Percentiles rank a stretch among this genome's conserved stretches.
Evolutionary conservation across 2,113 vertebrate genomes (phyloP).

Genomic region (Marmota flaviventris): DNA sequence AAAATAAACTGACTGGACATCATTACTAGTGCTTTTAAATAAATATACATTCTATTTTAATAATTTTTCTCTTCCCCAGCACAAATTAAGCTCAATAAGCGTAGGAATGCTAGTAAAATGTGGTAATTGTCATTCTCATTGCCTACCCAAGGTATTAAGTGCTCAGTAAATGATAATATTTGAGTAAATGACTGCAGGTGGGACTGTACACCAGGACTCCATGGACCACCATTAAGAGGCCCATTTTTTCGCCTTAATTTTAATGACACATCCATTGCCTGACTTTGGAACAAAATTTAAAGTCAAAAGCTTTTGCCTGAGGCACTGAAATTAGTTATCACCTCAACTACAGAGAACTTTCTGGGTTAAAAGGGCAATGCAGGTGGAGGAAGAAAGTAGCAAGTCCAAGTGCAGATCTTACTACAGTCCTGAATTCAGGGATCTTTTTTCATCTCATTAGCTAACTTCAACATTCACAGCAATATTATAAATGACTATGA

Average conservation of each 20-base stretch:
- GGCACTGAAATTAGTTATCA: not conserved
- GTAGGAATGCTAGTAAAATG: not conserved
- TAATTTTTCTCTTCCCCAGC: not conserved
- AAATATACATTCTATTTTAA: not conserved
- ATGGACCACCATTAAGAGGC: not conserved
- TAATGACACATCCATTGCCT: not conserved
- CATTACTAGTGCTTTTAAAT: not conserved
- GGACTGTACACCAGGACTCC: not conserved
- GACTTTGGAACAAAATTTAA: slow-evolving; percentile 20
- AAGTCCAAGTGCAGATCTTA: not conserved
- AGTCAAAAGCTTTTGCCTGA: not conserved
- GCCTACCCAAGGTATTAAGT: not conserved
- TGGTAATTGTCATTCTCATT: not conserved
- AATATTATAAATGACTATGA: not conserved
- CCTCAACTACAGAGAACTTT: not conserved
- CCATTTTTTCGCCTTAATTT: not conserved
- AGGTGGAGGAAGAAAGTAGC: not conserved
- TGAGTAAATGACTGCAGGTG: not conserved
- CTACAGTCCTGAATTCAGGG: not conserved
- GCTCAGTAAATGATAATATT: not conserved
- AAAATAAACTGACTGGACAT: not conserved
- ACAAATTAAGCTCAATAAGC: not conserved
- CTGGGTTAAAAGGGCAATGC: not conserved
- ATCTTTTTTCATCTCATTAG: not conserved
- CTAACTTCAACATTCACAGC: not conserved